These are phyloP conservation scores for Microchrysa polita DNA, from an alignment of 2,888 invertebrate genomes.

Conservation along the genomic window DNA sequence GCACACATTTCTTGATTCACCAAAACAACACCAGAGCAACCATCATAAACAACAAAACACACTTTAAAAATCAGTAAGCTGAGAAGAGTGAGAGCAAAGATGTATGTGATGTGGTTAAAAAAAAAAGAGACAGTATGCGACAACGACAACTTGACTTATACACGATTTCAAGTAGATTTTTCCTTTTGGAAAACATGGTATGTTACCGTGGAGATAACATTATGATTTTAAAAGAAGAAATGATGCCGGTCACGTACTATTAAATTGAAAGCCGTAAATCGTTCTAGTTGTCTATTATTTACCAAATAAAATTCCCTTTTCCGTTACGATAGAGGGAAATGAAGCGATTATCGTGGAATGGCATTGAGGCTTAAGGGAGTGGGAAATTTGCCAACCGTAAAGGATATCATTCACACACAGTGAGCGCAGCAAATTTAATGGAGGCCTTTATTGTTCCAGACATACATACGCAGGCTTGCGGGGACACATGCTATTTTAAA, in stretches of 20 bases:
- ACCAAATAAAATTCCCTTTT: constrained; percentile 32
- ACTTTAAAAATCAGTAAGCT: no score
- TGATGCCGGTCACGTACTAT: constrained; percentile 42
- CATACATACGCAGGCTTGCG: no score
- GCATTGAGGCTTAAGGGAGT: background rate
- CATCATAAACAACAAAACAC: no score
- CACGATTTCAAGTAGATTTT: constrained; percentile 26
- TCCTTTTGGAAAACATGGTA: constrained; percentile 26
- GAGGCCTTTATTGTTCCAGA: background rate
- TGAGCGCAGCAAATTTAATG: constrained; percentile 20
- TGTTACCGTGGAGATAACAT: constrained; percentile 23
- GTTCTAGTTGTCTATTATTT: constrained; percentile 44
- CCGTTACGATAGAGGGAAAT: constrained; percentile 1
- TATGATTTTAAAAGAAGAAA: constrained; percentile 35
- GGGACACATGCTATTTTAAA: no score
- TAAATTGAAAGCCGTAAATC: constrained; percentile 43
- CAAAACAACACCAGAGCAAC: no score
- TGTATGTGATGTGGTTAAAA: background rate
- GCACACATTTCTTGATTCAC: no score
- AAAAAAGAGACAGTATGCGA: background rate
- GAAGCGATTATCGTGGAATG: constrained; percentile 27
- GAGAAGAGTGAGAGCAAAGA: no score
- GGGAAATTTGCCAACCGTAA: constrained; percentile 21
- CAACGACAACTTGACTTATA: no score
- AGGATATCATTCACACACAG: background rate